Conservation (phyloP, 2,888 invertebrate genomes). For the Eupithecia subumbrata region DNA sequence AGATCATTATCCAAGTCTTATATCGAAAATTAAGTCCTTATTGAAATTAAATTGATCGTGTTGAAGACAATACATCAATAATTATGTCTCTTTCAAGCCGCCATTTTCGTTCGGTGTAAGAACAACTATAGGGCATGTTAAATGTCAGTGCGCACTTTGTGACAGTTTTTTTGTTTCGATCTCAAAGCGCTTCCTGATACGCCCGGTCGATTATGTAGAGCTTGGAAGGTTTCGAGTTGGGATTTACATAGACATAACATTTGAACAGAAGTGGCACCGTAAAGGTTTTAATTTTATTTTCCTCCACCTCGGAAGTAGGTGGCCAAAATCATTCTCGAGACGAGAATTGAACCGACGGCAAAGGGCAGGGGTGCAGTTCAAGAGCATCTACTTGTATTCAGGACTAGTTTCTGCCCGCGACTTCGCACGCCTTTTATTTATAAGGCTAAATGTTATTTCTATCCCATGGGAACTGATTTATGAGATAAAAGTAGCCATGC, state of each 20-base stretch:
- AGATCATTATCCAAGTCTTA: background rate
- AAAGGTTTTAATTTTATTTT: no score
- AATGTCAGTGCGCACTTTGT: conserved; percentile 57
- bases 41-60: background rate
- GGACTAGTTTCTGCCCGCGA: background rate
- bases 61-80: background rate
- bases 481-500: background rate
- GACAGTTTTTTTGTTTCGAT: conserved; percentile 57
- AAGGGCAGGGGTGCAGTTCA: background rate
- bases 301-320: background rate
- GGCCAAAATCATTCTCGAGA: background rate
- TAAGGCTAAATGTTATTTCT: background rate
- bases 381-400: background rate
- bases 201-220: conserved; percentile 53
- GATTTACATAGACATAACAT: conserved; percentile 7
- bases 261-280: conserved; percentile 7
- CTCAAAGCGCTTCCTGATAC: conserved; percentile 68
- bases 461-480: background rate
- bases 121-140: conserved; percentile 39
- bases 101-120: background rate
- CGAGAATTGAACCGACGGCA: background rate
- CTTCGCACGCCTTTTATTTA: background rate
- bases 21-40: background rate
- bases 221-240: conserved; percentile 8
- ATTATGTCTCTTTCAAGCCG: background rate